A percentile compares a stretch with the other conserved stretches of the same genome.
Evolutionary conservation across 2,888 invertebrate genomes (phyloP).

Genomic region (Acanthococcus lagerstroemiae): DNA sequence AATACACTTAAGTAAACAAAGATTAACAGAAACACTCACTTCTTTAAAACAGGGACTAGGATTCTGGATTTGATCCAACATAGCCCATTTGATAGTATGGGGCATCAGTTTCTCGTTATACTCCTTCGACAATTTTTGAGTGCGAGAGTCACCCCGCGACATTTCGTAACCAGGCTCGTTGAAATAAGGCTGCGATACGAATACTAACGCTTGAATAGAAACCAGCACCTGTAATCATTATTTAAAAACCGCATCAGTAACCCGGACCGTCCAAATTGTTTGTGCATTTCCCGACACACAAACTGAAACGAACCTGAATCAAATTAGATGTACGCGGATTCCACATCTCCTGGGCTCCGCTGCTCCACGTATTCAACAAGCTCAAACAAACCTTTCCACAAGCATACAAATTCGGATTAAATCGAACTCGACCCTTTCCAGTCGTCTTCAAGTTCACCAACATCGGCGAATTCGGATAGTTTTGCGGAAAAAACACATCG

Average conservation of each 20-base stretch:
- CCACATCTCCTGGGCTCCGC: slow-evolving; percentile 93
- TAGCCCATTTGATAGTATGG: slow-evolving; percentile 90
- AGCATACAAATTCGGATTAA: slow-evolving; percentile 88
- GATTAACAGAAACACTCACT: slow-evolving; percentile 44
- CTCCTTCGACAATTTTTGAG: slow-evolving; percentile 79
- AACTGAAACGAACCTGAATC: slow-evolving; percentile 50
- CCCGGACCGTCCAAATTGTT: no score
- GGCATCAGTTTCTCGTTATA: slow-evolving; percentile 93
- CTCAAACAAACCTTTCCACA: slow-evolving; percentile 93
- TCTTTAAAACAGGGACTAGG: slow-evolving; percentile 86
- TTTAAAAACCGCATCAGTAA: neutral
- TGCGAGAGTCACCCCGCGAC: slow-evolving; percentile 75
- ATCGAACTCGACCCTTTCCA: slow-evolving; percentile 75
- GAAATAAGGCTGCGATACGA: slow-evolving; percentile 88
- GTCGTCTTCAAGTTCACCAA: slow-evolving; percentile 83
- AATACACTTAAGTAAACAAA: neutral
- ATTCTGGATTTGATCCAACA: slow-evolving; percentile 83
- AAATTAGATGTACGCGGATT: slow-evolving; percentile 83
- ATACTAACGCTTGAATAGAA: slow-evolving; percentile 82
- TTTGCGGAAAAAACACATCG: slow-evolving; percentile 73
- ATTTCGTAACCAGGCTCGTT: slow-evolving; percentile 91
- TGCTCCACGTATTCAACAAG: slow-evolving; percentile 93
- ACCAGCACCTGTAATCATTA: slow-evolving; percentile 62
- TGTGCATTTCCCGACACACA: neutral
- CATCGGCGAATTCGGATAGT: slow-evolving; percentile 75